Percentiles rank a stretch among this genome's conserved stretches.
phyloP scores from a whole-genome alignment of 2,797 vertebrate genomes.

The Eulemur albifrons region DNA sequence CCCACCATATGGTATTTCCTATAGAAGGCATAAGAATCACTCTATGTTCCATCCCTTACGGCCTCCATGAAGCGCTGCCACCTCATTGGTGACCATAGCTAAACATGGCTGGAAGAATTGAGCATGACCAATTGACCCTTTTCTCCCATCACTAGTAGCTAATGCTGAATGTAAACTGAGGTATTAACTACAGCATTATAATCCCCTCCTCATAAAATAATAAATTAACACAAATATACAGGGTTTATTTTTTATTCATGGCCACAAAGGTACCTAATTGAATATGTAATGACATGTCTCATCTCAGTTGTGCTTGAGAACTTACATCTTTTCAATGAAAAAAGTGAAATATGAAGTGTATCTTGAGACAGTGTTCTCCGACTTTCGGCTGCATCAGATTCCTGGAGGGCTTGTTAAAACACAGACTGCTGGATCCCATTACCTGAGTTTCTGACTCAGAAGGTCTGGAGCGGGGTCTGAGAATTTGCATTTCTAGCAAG shows the following conservation, averaged over 20 bases:
- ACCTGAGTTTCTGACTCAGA: background rate
- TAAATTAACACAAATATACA: background rate
- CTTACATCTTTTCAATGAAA: background rate
- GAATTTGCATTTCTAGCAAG: background rate
- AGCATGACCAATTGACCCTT: background rate
- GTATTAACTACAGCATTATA: background rate
- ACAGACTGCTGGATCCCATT: background rate
- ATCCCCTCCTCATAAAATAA: background rate
- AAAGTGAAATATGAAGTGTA: background rate
- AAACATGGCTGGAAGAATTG: background rate
- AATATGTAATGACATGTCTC: background rate
- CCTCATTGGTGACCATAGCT: background rate
- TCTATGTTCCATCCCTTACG: background rate
- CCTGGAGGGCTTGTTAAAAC: background rate
- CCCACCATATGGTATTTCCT: background rate
- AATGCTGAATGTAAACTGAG: background rate
- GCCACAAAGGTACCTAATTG: background rate
- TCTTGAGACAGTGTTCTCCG: background rate
- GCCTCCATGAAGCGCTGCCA: background rate
- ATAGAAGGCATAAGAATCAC: background rate
- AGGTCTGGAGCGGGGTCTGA: background rate
- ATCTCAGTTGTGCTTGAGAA: background rate
- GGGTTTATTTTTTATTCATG: background rate
- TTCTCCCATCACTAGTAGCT: background rate
- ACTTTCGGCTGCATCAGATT: background rate